Evolutionary conservation across 2,888 invertebrate genomes (phyloP), one percentile per base, ranked within the genome.

Genomic region (Ophion costatus): DNA sequence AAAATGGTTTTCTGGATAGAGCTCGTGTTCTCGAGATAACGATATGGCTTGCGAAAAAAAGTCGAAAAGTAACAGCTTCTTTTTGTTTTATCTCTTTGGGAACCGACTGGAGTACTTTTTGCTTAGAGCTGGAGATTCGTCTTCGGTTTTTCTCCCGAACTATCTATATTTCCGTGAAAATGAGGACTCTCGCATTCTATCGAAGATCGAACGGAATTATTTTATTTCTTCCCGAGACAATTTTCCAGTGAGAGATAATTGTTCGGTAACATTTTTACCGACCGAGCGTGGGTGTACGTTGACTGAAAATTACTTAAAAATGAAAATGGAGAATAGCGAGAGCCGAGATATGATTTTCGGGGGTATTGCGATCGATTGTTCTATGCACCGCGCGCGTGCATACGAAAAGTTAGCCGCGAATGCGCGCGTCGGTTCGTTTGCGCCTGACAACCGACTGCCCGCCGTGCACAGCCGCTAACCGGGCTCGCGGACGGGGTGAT

Each of bases 401-500:
- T 24, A 24, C 24, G 17, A 56, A n/a, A 56, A n/a, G 33, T 29
- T 71, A 14, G 29, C 29, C 29, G 63, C 29, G n/a, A 71, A 71
- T 33, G 17, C 20, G 33, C 33, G 38, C 29, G 42, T 17, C 11
- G 6, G 14, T 22, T 33, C 17, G 61, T 38, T 59, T 22, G 70
- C 83, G 79, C 83, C 82, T 63, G 70, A 56, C 64, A 11, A 56
- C 45, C 24, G 64, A 51, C 73, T 64, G 20, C 83, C 63, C 74
- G 79, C 17, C 83, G 63, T 64, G 59, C 83, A 71, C 29, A 17
- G 9, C 29, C 57, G 83, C 51, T 45, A n/a, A 22, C 64, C 79
- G 79, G 79, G 57, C 73, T 75, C 57, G 29, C 56, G 56, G 42
- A 64, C 33, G 56, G 29, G 29, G 29, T 70, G 0, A 38, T 38